Evolutionary conservation across 2,797 vertebrate genomes (phyloP).

Genomic region (Notoglanidium macrostoma): DNA sequence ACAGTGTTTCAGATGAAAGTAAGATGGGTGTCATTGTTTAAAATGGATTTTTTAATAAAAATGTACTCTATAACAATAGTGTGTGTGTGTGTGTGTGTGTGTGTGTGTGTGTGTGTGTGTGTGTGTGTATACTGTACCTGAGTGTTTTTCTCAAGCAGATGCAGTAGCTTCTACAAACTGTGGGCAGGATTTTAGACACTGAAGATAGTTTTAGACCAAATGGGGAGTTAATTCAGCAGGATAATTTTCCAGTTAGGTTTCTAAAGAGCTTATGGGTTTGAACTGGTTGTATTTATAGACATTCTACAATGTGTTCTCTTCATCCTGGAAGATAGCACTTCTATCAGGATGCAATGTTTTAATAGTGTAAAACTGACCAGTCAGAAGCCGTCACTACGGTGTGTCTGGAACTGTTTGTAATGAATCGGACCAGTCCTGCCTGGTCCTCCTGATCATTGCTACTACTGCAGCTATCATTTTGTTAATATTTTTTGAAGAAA

Average conservation of each 20-base stretch:
- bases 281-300: neutral
- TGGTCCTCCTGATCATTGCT: no score
- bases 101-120: no score
- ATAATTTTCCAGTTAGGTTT: neutral
- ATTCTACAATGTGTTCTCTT: neutral
- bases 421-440: neutral
- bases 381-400: neutral
- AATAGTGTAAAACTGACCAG: neutral
- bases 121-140: neutral
- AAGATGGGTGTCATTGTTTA: conserved; percentile 38
- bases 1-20: conserved; percentile 33
- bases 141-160: neutral
- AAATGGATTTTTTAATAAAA: conserved; percentile 35
- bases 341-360: neutral
- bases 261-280: neutral
- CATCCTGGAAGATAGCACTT: neutral
- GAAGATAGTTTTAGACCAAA: neutral
- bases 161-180: neutral
- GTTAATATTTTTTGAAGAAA: neutral
- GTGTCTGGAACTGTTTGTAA: neutral
- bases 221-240: neutral
- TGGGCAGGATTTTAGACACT: neutral
- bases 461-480: neutral
- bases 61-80: neutral
- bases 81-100: no score